phyloP scores from a whole-genome alignment of 2,888 invertebrate genomes.

The Labia minor region DNA sequence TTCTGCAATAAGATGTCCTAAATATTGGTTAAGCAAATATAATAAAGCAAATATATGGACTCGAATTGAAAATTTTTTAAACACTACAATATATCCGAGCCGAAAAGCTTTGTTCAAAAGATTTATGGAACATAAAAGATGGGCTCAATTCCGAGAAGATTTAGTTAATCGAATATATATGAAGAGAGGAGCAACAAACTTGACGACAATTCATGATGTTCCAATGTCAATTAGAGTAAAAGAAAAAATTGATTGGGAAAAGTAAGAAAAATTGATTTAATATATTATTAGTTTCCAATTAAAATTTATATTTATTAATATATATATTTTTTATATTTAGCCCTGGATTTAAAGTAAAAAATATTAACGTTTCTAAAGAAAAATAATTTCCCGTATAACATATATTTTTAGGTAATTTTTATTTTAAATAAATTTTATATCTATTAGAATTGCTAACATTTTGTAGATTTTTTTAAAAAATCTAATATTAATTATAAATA shows the following conservation, averaged over 20 bases:
- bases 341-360: not conserved
- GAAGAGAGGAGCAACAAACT: slow-evolving; percentile 42
- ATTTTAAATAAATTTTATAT: slow-evolving; percentile 3
- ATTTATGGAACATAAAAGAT: slow-evolving; percentile 45
- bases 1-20: slow-evolving; percentile 56
- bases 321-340: not conserved
- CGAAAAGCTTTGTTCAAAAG: slow-evolving; percentile 45
- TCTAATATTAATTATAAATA: not conserved
- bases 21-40: slow-evolving; percentile 55
- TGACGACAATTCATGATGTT: slow-evolving; percentile 49
- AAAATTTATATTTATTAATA: too few species aligned
- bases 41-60: slow-evolving; percentile 56
- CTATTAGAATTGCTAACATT: not conserved
- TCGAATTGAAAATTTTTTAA: slow-evolving; percentile 48
- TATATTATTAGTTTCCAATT: too few species aligned
- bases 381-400: too few species aligned
- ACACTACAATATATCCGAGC: slow-evolving; percentile 45
- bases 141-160: slow-evolving; percentile 44
- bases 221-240: slow-evolving; percentile 45
- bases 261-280: not conserved
- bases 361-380: too few species aligned
- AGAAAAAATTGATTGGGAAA: not conserved
- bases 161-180: slow-evolving; percentile 42
- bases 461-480: not conserved
- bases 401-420: not conserved